phyloP scores from a whole-genome alignment of 1,140 invertebrate species.

The Drosophila lacteicornis region DNA sequence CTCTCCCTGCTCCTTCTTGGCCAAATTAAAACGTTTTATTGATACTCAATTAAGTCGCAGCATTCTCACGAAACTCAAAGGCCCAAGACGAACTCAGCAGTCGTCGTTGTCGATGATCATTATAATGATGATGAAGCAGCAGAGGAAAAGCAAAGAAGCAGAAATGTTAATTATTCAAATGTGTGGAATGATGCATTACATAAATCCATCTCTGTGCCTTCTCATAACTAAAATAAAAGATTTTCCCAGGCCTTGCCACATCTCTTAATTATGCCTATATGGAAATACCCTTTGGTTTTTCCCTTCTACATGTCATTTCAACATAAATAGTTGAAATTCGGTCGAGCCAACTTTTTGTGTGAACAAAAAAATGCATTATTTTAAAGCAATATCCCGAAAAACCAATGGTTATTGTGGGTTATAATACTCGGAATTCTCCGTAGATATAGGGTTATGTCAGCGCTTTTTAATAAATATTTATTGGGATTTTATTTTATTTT shows the following conservation, averaged over 20 bases:
- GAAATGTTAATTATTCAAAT: slow-evolving; percentile 54
- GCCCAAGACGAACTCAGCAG: slow-evolving; percentile 1
- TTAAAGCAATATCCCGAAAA: slow-evolving; percentile 3
- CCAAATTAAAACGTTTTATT: slow-evolving; percentile 82
- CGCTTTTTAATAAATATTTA: too few relatives aligned
- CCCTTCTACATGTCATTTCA: slow-evolving; percentile 28
- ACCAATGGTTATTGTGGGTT: too few relatives aligned
- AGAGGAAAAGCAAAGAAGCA: slow-evolving; percentile 11
- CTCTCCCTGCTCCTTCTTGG: slow-evolving; percentile 14
- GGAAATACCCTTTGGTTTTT: slow-evolving; percentile 33
- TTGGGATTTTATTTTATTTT: too few relatives aligned
- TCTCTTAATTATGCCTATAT: slow-evolving; percentile 46
- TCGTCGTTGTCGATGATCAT: slow-evolving; percentile 14
- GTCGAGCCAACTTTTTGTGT: background rate
- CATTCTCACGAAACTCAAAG: slow-evolving; percentile 69
- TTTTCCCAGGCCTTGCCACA: slow-evolving; percentile 43
- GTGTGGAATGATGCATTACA: slow-evolving; percentile 65
- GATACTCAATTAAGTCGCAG: slow-evolving; percentile 79
- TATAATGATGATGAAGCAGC: slow-evolving; percentile 15
- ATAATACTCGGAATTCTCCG: too few relatives aligned
- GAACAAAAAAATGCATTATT: slow-evolving; percentile 3
- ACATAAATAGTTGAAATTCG: slow-evolving; percentile 10
- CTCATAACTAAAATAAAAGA: slow-evolving; percentile 56
- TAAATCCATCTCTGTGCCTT: slow-evolving; percentile 67
- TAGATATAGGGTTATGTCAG: too few relatives aligned